Conservation (phyloP, 2,888 invertebrate genomes). For the Iselma pallidipennis region DNA sequence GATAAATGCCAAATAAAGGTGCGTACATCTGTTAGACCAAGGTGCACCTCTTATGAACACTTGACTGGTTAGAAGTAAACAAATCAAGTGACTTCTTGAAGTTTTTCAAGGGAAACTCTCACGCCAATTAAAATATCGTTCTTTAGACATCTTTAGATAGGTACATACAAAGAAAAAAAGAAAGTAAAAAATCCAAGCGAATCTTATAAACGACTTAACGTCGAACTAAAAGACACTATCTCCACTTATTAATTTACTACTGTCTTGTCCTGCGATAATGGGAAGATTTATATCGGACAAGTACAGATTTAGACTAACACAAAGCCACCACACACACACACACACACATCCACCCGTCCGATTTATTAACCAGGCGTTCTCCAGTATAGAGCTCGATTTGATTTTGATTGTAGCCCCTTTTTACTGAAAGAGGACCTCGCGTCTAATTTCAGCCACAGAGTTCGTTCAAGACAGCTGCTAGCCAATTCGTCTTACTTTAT, state of each 20-base stretch:
- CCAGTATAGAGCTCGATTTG: constrained; percentile 14
- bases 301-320: constrained; percentile 23
- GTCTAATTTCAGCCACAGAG: neutral
- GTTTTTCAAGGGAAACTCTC: constrained; percentile 24
- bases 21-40: neutral
- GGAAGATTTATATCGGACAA: constrained; percentile 29
- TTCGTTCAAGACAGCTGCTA: constrained; percentile 2
- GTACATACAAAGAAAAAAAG: neutral
- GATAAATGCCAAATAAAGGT: constrained; percentile 16
- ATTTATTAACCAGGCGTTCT: constrained; percentile 21
- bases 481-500: neutral
- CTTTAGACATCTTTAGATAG: constrained; percentile 10
- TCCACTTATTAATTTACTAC: constrained; percentile 34
- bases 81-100: constrained; percentile 22
- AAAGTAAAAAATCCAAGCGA: constrained; percentile 2
- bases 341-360: constrained; percentile 10
- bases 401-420: constrained; percentile 10
- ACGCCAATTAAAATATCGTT: constrained; percentile 34
- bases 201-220: constrained; percentile 12
- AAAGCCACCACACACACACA: constrained; percentile 15
- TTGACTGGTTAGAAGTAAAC: constrained; percentile 15
- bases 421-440: constrained; percentile 3
- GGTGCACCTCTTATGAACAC: constrained; percentile 22
- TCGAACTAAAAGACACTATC: constrained; percentile 25
- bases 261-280: constrained; percentile 27